Evolutionary conservation across 1,140 invertebrate genomes (phyloP).

Genomic region (Lepidurus packardi): DNA sequence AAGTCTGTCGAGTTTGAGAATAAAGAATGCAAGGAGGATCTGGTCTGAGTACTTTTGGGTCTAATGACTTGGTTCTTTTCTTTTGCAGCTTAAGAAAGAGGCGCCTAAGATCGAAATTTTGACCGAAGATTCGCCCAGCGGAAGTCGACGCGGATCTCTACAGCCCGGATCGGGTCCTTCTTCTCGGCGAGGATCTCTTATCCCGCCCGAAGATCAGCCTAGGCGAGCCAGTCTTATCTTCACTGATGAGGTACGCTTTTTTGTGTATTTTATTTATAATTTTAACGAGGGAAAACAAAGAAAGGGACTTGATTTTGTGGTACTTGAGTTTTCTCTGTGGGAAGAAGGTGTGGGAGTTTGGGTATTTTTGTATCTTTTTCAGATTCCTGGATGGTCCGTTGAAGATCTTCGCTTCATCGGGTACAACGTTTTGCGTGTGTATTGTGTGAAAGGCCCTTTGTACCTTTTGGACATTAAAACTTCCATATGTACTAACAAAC

Average conservation of each 20-base stretch:
- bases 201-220: conserved; percentile 71
- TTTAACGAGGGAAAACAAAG: conserved; percentile 20
- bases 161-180: conserved; percentile 47
- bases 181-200: conserved; percentile 72
- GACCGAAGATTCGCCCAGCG: conserved; percentile 28
- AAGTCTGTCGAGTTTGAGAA: not conserved
- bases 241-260: conserved; percentile 77
- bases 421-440: not conserved
- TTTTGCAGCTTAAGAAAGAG: conserved; percentile 30
- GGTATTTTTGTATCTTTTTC: not conserved
- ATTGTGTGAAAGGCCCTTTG: not conserved
- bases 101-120: conserved; percentile 35
- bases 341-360: not conserved
- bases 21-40: not conserved
- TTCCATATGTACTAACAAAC: conserved; percentile 26
- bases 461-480: conserved; percentile 14
- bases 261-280: conserved; percentile 26
- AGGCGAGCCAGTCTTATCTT: conserved; percentile 81
- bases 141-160: conserved; percentile 34
- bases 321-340: not conserved
- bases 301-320: not conserved
- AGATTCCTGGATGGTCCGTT: not conserved
- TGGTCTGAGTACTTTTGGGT: not conserved
- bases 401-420: not conserved
- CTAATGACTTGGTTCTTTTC: not conserved